Evolutionary conservation across 2,113 vertebrate genomes (phyloP), one percentile per base, ranked within the genome.

Genomic region (Lampris megalopsis): DNA sequence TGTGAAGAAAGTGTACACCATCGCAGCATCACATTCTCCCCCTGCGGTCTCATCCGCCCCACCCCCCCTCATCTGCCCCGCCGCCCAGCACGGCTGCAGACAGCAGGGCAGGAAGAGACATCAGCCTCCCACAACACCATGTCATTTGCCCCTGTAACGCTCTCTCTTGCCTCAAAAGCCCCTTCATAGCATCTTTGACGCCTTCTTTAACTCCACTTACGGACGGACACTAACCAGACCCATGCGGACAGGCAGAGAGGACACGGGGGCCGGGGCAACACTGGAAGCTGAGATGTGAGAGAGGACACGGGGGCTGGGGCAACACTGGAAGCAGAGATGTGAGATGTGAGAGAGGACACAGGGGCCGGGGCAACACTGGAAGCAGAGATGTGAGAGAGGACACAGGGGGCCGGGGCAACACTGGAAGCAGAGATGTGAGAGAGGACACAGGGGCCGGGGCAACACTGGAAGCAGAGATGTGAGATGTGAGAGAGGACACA

Each of bases 1-100:
- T 71, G 64, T 65, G n/a, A 85, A 69, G 68, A 82, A 84, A 82
- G 56, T 61, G 68, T 84, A 77, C 67, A 58, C 70, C 80, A 82
- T 68, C 36, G 50, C 81, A 63, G 73, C 80, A 75, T 88, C 86
- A 79, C 79, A 70, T 68, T 61, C 68, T 24, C 64, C 64, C 63
- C 70, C 83, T 74, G 71, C 76, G 83, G 79, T 62, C 63, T 56
- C 66, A 1, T 48, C 64, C 77, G 74, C 45, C 64, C 64, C 63
- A 67, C 83, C 72, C 76, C 82, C 77, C 66, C 63, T 56, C 66
- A 1, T 48, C 64, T 74, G 74, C 45, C 36, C 48, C 58, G 61
- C 41, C 69, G 80, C 72, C 75, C 60, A 66, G 68, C 43, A 41
- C 78, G 63, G 72, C 75, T 83, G 67, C 63, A 87, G 48, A 71